Evolutionary conservation across 1,140 invertebrate species (phyloP).

Genomic region (Drosophila paulistorum): DNA sequence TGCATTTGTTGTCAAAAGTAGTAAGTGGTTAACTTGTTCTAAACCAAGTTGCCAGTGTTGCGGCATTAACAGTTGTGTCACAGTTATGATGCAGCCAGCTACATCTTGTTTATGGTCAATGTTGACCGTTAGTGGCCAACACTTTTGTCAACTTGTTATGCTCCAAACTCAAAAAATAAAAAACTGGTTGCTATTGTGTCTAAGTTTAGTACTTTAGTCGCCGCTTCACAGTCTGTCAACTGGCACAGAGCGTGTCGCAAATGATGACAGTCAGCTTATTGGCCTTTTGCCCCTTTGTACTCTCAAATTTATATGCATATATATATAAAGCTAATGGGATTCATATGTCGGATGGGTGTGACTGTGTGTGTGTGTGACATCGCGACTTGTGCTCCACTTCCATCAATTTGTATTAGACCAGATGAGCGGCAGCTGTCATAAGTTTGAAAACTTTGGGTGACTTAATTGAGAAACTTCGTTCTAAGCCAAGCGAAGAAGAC

Average conservation of each 20-base stretch:
- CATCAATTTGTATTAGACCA: slow-evolving; percentile 67
- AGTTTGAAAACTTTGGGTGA: slow-evolving; percentile 62
- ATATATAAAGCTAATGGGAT: slow-evolving; percentile 41
- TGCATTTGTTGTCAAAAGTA: neutral
- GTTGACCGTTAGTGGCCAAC: slow-evolving; percentile 61
- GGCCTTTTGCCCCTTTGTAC: slow-evolving; percentile 34
- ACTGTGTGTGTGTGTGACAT: slow-evolving; percentile 6
- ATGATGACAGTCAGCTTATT: slow-evolving; percentile 67
- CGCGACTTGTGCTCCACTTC: slow-evolving; percentile 51
- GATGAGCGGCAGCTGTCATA: slow-evolving; percentile 52
- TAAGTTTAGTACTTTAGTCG: slow-evolving; percentile 58
- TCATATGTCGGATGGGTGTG: slow-evolving; percentile 31
- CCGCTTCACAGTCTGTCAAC: slow-evolving; percentile 31
- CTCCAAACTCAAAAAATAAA: neutral
- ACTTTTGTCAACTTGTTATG: slow-evolving; percentile 52
- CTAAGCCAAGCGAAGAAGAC: slow-evolving; percentile 22
- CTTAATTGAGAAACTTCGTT: slow-evolving; percentile 75
- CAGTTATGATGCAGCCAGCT: slow-evolving; percentile 46
- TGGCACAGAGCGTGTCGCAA: slow-evolving; percentile 60
- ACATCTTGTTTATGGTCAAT: slow-evolving; percentile 53
- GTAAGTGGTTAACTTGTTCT: slow-evolving; percentile 50
- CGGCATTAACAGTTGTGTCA: slow-evolving; percentile 68
- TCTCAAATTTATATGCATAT: slow-evolving; percentile 2
- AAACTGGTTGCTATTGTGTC: slow-evolving; percentile 59
- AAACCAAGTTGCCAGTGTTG: slow-evolving; percentile 1